phyloP scores from a whole-genome alignment of 2,113 vertebrate species.

The Rhinogobius similis region DNA sequence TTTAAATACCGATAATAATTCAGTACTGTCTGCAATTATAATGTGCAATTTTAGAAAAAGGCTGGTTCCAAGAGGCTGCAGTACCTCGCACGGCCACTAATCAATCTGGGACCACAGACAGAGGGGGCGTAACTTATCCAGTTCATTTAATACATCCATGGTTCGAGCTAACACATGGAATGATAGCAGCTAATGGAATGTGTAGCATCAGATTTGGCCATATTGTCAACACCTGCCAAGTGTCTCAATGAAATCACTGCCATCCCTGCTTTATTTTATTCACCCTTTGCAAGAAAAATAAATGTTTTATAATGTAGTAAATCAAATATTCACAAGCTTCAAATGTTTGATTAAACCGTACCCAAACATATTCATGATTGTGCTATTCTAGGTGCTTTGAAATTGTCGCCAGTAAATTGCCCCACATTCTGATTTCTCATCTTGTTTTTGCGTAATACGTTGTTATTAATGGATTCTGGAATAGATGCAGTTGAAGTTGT shows the following conservation, averaged over 20 bases:
- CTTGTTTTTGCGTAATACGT: conserved; percentile 41
- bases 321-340: conserved; percentile 18
- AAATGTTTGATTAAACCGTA: conserved; percentile 5
- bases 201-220: background rate
- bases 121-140: too few relatives aligned
- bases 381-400: conserved; percentile 3
- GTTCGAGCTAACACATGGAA: too few relatives aligned
- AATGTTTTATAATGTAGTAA: conserved; percentile 28
- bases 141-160: too few relatives aligned
- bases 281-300: background rate
- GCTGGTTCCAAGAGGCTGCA: too few relatives aligned
- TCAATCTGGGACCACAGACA: too few relatives aligned
- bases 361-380: conserved; percentile 2
- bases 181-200: too few relatives aligned
- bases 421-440: conserved; percentile 10
- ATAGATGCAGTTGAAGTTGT: conserved; percentile 39
- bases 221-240: too few relatives aligned
- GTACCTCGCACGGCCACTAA: too few relatives aligned
- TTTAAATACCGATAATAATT: too few relatives aligned
- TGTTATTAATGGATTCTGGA: conserved; percentile 56
- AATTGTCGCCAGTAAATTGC: conserved; percentile 10
- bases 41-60: too few relatives aligned
- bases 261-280: conserved; percentile 8
- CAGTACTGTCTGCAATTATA: too few relatives aligned
- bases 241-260: background rate